Conservation (phyloP, 2,888 invertebrate species). For the Pyrocoelia pectoralis region DNA sequence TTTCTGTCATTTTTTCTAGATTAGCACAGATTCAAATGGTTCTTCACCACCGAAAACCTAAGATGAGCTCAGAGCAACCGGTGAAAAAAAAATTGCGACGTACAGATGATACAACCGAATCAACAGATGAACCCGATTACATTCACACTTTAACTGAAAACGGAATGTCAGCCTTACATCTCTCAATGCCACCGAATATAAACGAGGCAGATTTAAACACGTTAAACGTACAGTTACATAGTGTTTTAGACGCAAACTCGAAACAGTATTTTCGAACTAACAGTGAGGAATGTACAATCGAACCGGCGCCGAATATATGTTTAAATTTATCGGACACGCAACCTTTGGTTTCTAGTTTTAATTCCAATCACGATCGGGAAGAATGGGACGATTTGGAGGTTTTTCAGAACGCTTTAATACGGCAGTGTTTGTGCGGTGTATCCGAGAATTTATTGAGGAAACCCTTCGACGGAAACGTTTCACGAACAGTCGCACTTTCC, state of each 20-base stretch:
- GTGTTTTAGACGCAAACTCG: constrained; percentile 28
- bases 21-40: constrained; percentile 64
- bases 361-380: constrained; percentile 24
- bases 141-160: constrained; percentile 63
- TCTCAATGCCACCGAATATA: constrained; percentile 50
- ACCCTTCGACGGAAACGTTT: constrained; percentile 68
- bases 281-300: constrained; percentile 18
- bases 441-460: constrained; percentile 74
- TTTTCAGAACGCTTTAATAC: constrained; percentile 73
- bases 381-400: constrained; percentile 54
- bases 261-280: constrained; percentile 46
- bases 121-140: constrained; percentile 66
- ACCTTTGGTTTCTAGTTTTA: constrained; percentile 3
- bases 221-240: constrained; percentile 47
- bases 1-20: no score
- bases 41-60: constrained; percentile 67
- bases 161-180: constrained; percentile 53
- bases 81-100: constrained; percentile 85
- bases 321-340: not conserved
- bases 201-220: constrained; percentile 54
- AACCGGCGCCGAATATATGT: constrained; percentile 40
- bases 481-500: constrained; percentile 63
- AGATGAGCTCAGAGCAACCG: constrained; percentile 83
- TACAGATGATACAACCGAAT: constrained; percentile 65
- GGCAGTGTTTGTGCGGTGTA: constrained; percentile 81